phyloP scores from a whole-genome alignment of 2,888 invertebrate genomes.

The Elmis aenea region DNA sequence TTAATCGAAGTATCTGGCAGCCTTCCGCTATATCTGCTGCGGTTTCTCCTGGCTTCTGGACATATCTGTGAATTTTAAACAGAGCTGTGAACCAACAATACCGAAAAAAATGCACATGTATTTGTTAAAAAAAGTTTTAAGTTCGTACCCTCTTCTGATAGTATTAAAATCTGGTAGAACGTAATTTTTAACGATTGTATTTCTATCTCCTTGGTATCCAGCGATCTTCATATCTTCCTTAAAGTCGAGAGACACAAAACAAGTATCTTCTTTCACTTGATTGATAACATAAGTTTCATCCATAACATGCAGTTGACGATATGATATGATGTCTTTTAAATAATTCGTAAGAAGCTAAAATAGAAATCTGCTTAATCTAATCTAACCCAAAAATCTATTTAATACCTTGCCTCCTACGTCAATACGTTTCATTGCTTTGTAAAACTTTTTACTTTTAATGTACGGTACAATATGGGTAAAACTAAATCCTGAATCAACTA shows the following conservation, averaged over 20 bases:
- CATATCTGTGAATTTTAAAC: constrained; percentile 24
- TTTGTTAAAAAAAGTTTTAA: constrained; percentile 5
- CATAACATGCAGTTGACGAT: constrained; percentile 95
- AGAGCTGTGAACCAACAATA: background rate
- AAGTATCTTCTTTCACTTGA: constrained; percentile 96
- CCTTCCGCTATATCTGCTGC: constrained; percentile 38
- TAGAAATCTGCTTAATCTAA: background rate
- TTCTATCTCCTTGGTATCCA: constrained; percentile 54
- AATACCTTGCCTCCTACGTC: constrained; percentile 92
- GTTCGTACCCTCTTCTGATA: constrained; percentile 69
- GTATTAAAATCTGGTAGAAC: constrained; percentile 94
- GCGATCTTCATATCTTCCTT: constrained; percentile 72
- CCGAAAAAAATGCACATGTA: background rate
- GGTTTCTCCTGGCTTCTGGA: constrained; percentile 32
- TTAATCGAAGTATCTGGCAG: constrained; percentile 74
- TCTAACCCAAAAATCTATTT: constrained; percentile 1
- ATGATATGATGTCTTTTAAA: constrained; percentile 94
- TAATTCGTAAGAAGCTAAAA: constrained; percentile 76
- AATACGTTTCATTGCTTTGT: constrained; percentile 71
- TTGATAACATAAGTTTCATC: constrained; percentile 98
- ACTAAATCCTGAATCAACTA: constrained; percentile 94
- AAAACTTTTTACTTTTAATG: constrained; percentile 59
- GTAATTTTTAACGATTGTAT: constrained; percentile 81
- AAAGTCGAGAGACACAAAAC: constrained; percentile 86
- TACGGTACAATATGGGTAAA: constrained; percentile 94